Conservation (phyloP, 2,113 vertebrate genomes). For the Chelonoidis abingdonii region DNA sequence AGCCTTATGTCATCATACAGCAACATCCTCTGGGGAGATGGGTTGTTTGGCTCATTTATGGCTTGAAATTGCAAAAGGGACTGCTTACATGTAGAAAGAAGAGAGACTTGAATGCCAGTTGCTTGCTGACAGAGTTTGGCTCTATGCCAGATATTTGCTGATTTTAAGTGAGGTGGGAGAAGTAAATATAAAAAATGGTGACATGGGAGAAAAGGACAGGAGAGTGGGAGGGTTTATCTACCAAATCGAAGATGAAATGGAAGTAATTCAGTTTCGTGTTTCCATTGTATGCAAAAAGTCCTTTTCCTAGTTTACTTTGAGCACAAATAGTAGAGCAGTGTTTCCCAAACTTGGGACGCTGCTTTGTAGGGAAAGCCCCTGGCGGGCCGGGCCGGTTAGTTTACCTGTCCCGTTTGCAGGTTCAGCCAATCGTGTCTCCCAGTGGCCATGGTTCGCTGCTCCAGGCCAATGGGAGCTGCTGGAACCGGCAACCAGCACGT, state of each 20-base stretch:
- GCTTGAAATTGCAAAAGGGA: not conserved
- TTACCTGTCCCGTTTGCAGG: too few species aligned
- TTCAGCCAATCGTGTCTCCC: too few species aligned
- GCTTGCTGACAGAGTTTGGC: not conserved
- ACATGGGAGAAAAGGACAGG: not conserved
- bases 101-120: not conserved
- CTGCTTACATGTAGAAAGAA: not conserved
- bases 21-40: not conserved
- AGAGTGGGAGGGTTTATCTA: not conserved
- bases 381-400: too few species aligned
- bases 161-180: not conserved
- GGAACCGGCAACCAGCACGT: too few species aligned
- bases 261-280: accelerated
- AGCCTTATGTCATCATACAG: not conserved
- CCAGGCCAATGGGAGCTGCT: too few species aligned
- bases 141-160: not conserved
- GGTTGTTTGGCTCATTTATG: not conserved
- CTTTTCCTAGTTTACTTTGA: not conserved
- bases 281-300: not conserved
- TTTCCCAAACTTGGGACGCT: too few species aligned
- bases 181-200: not conserved
- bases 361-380: too few species aligned
- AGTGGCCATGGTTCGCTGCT: too few species aligned
- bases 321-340: not conserved
- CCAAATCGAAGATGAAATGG: accelerated